Conservation (phyloP, 2,797 vertebrate species). For the Sebastes variabilis region DNA sequence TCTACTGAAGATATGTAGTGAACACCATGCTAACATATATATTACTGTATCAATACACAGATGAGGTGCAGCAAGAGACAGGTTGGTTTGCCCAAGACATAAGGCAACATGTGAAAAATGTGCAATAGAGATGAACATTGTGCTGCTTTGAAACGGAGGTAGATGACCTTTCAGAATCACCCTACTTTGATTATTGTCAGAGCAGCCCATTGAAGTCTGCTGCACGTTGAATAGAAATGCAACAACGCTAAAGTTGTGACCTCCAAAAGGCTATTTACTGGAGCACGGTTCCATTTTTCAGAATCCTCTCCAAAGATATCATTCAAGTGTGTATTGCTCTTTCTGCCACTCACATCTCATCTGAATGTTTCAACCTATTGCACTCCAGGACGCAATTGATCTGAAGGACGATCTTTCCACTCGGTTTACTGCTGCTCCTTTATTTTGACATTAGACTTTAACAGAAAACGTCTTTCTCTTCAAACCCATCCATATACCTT, state of each 20-base stretch:
- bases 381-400: conserved; percentile 74
- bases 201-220: conserved; percentile 20
- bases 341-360: conserved; percentile 70
- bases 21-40: background rate
- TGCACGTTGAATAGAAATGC: conserved; percentile 48
- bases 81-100: background rate
- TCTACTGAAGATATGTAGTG: conserved; percentile 14
- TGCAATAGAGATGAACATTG: background rate
- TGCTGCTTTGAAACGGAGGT: background rate
- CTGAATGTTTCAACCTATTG: conserved; percentile 68
- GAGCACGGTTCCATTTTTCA: conserved; percentile 50
- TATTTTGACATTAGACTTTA: conserved; percentile 62
- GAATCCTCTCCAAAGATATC: conserved; percentile 68
- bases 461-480: conserved; percentile 45
- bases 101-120: background rate
- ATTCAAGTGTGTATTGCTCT: conserved; percentile 60
- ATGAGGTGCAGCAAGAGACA: background rate
- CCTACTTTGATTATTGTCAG: conserved; percentile 41
- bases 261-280: conserved; percentile 60
- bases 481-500: conserved; percentile 66
- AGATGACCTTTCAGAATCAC: conserved; percentile 31
- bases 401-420: conserved; percentile 73
- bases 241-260: conserved; percentile 48
- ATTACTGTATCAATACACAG: background rate
- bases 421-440: conserved; percentile 51